Evolutionary conservation across 2,797 vertebrate species (phyloP).

Genomic region (Anabacerthia variegaticeps): DNA sequence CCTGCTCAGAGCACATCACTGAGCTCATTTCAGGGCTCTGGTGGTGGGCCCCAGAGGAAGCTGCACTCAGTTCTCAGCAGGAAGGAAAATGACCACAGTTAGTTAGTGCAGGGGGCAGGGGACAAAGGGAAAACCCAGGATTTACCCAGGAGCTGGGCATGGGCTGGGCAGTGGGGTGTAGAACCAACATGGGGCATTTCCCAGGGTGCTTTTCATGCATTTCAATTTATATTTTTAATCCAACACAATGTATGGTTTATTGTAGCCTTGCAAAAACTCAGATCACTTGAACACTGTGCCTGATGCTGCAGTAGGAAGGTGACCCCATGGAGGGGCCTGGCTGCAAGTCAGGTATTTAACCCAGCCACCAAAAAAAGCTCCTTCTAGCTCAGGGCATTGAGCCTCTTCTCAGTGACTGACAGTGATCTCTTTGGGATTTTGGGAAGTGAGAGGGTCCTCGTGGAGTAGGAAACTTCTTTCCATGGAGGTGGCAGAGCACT

Average conservation of each 20-base stretch:
- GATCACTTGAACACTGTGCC: neutral
- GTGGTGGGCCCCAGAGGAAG: constrained; percentile 67
- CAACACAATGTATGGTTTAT: neutral
- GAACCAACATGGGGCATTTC: neutral
- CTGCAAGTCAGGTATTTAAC: neutral
- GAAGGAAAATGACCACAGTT: constrained; percentile 76
- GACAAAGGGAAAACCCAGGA: neutral
- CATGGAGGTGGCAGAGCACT: no score
- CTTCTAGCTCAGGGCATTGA: no score
- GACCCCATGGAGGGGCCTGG: neutral
- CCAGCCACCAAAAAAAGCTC: neutral
- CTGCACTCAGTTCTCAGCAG: constrained; percentile 62
- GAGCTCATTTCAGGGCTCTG: constrained; percentile 1
- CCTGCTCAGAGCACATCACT: neutral
- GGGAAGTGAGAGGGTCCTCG: neutral
- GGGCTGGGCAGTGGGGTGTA: neutral
- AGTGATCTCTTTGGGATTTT: neutral
- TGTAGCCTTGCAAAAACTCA: neutral
- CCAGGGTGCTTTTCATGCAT: neutral
- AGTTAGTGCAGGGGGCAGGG: constrained; percentile 23
- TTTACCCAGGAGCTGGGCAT: neutral
- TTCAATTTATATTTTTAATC: neutral
- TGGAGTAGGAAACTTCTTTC: neutral
- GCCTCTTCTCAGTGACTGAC: no score
- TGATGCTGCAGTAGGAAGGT: neutral